Evolutionary conservation across 2,113 vertebrate species (phyloP), one percentile per base, ranked within the genome.

Genomic region (Dipodomys spectabilis): DNA sequence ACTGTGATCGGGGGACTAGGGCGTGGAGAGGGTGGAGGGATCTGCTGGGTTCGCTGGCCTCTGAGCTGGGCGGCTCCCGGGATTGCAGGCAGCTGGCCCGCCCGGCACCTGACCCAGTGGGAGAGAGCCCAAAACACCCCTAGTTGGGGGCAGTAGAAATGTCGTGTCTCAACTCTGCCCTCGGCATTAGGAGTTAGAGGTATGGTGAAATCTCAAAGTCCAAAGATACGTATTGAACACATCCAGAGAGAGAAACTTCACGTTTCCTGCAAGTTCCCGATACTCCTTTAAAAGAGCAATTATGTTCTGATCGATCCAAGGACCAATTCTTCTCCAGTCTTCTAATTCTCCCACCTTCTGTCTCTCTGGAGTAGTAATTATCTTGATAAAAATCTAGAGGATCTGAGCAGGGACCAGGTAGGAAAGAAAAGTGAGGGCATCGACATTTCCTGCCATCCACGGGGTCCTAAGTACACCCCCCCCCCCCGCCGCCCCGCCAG

Each of bases 1-100:
- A 93, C 79, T 93, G 25, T 79, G 94, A 20, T 96, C 94, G 84
- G 82, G 44, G 90, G 94, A 86, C 18, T 30, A 91, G 44, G 93
- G 44, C 45, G 83, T 57, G 89, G 45, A 12, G 7, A 25, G n/a
- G 82, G 94, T 49, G 62, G 83, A 75, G 95, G 49, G 32, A 90
- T 53, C 75, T 87, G 69, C 39, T 39, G 39, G 39, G 39, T 39
- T 39, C 39, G 39, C 39, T 39, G 39, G 39, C 39, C 39, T 39
- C 39, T 39, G 39, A 39, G 39, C 39, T 39, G 39, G 39, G 39
- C 39, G 3, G 39, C 39, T 39, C 39, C 39, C 5, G 39, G 39
- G 39, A 39, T 39, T 6, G 39, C 5, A 39, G 39, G 39, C 39
- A 39, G 39, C 39, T 39, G 39, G 39, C 39, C 39, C 39, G 39